Evolutionary conservation across 35 echinoderm and acorn worm species (phyloP), one percentile per base, ranked within the genome.

Genomic region (Hemicentrotus pulcherrimus): DNA sequence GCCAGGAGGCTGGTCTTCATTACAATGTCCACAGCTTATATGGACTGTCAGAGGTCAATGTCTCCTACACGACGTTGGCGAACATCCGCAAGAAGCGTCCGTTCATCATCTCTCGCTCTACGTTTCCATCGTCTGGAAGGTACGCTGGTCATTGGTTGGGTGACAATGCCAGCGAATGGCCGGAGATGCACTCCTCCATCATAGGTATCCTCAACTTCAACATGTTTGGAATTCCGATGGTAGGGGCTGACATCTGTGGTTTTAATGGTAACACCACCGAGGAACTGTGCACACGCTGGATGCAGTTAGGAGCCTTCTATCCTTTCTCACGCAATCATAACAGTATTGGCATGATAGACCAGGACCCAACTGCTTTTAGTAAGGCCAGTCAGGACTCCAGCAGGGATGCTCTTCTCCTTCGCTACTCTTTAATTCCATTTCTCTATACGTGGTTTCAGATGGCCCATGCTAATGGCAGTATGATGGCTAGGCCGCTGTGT

Each of bases 81-180:
- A 93, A 93, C 45, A 93, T 93, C 48, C 91, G 16, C 15, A 93
- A 93, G 46, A 96, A 97, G 65, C 95, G 98, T 50, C 94, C 95
- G 19, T 96, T 99, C 32, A 94, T 99, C 3, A 96, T 99, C 9
- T 96, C 96, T 31, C 91, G 98, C 9, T 99, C 98, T 12, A 96
- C 98, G 8, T 99, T 94, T 71, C 96, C 98, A 33, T 95, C 96
- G 0, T 95, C 95, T 85, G 98, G 98, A 0, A 95, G 92, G 61
- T 96, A 99, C 88, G 95, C 86, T 85, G 98, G 98, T 9, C 98
- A 99, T 95, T 99, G 98, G 98, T 88, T 99, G 47, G 98, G 98
- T 14, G 98, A 99, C 85, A 99, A 99, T 91, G 65, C 92, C 16
- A 97, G 96, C 33, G 86, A 61, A 86, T 99, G 98, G 98, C 93